phyloP scores from a whole-genome alignment of 2,113 vertebrate species.

The Larimichthys polyactis region DNA sequence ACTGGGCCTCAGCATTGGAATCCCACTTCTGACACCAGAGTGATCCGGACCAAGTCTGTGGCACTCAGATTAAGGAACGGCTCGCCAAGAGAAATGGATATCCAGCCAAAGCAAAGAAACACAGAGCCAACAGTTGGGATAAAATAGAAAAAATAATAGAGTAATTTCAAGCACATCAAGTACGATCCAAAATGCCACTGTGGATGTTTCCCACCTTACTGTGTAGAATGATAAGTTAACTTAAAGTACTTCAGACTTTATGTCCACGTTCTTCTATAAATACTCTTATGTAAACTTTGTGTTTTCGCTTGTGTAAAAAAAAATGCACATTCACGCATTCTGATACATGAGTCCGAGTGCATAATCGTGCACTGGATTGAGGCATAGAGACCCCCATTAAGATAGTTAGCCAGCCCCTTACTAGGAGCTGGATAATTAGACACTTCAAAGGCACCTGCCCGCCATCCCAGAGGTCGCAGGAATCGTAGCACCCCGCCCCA shows the following conservation, averaged over 20 bases:
- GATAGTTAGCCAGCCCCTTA: constrained; percentile 78
- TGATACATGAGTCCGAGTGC: constrained; percentile 13
- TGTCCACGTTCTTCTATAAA: not conserved
- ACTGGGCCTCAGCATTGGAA: constrained; percentile 73
- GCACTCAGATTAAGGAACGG: constrained; percentile 81
- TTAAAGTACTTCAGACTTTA: constrained; percentile 31
- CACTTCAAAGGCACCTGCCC: constrained; percentile 86
- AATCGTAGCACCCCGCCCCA: constrained; percentile 68
- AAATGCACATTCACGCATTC: constrained; percentile 20
- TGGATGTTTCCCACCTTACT: constrained; percentile 58
- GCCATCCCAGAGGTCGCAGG: constrained; percentile 72
- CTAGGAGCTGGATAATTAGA: constrained; percentile 83
- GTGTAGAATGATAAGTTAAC: constrained; percentile 10
- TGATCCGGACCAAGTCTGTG: constrained; percentile 81
- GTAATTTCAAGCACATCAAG: constrained; percentile 63
- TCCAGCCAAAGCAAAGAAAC: constrained; percentile 75
- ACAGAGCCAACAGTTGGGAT: constrained; percentile 69
- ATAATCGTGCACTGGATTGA: constrained; percentile 27
- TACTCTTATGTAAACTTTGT: not conserved
- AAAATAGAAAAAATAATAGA: constrained; percentile 62
- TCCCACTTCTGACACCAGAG: constrained; percentile 78
- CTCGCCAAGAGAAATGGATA: constrained; percentile 78
- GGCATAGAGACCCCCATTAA: constrained; percentile 66
- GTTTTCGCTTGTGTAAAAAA: not conserved
- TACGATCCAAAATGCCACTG: constrained; percentile 50